Base-by-base conservation (phyloP, 2,888 invertebrate genomes). In the Caenorhabditis macrosperma region DNA sequence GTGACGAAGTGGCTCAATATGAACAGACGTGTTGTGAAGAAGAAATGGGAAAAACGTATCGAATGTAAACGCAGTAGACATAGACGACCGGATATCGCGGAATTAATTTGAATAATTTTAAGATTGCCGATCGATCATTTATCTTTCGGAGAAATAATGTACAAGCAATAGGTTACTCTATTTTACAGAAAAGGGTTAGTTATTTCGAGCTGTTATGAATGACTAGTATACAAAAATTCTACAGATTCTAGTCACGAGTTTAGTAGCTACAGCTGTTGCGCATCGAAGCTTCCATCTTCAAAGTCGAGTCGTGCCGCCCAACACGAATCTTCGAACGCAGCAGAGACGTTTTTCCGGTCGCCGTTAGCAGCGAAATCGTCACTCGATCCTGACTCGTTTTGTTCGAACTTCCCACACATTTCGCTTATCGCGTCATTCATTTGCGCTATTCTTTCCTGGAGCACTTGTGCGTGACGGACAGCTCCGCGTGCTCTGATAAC, bases 311-410 rank as follows among this genome's bases (percentile, higher is more conserved):
- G 44, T 15, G 28, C 46, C n/a, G 28, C 28, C 71, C 71, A 71
- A 33, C 52, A 50, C 20, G 71, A 71, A 28, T 71, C 71, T 22
- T 71, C 63, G 35, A 71, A 71, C n/a, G 26, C 68, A 2, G 52
- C 44, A 0, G 55, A 63, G 4, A 71, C n/a, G 33, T 63, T 17
- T 15, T 35, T 22, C 1, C 35, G 26, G 20, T 46, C 52, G n/a
- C 33, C 46, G 20, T 35, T 1, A 2, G 22, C 30, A 2, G 17
- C 28, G 9, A 10, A 22, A 4, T 50, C 26, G 15, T 28, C 52
- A 15, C 38, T 38, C 28, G n/a, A 15, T 12, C 26, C 28, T 6
- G 12, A 10, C 1, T 26, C 26, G 28, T 26, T 7, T 4, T 35
- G 38, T 10, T 10, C 52, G 22, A 71, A 30, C 46, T 71, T 71